A percentile compares a stretch with the other conserved stretches of the same genome.
These are phyloP conservation scores for Brachyrhaphis roseni DNA, from an alignment of 2,797 vertebrate genomes.

Conservation along the genomic window DNA sequence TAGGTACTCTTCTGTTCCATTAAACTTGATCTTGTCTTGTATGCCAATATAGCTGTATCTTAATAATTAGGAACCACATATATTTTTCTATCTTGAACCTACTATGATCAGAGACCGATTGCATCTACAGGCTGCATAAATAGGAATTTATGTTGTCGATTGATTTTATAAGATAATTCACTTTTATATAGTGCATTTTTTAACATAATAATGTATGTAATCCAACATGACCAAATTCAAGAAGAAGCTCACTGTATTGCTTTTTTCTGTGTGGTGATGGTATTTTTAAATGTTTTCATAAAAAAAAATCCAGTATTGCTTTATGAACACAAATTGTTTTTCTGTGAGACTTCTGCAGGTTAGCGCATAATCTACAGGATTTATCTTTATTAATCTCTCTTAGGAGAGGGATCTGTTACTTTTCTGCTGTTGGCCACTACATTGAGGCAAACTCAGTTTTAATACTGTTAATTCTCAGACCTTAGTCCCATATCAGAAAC, in stretches of 20 bases:
- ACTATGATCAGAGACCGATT: background rate
- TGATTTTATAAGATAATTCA: background rate
- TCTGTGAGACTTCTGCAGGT: background rate
- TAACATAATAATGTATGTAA: background rate
- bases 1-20: background rate
- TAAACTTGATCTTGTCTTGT: background rate
- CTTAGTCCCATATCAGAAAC: background rate
- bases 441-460: background rate
- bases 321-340: background rate
- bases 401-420: background rate
- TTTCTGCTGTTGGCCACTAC: background rate
- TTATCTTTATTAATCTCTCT: background rate
- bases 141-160: background rate
- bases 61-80: background rate
- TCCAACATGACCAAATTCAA: background rate
- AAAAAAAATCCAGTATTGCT: background rate
- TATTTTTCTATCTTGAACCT: background rate
- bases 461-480: slow-evolving; percentile 21
- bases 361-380: background rate
- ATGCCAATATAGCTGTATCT: background rate
- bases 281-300: background rate
- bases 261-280: background rate
- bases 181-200: background rate
- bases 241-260: background rate
- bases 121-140: background rate